Conservation (phyloP, 2,888 invertebrate species). For the Orchesella flavescens region DNA sequence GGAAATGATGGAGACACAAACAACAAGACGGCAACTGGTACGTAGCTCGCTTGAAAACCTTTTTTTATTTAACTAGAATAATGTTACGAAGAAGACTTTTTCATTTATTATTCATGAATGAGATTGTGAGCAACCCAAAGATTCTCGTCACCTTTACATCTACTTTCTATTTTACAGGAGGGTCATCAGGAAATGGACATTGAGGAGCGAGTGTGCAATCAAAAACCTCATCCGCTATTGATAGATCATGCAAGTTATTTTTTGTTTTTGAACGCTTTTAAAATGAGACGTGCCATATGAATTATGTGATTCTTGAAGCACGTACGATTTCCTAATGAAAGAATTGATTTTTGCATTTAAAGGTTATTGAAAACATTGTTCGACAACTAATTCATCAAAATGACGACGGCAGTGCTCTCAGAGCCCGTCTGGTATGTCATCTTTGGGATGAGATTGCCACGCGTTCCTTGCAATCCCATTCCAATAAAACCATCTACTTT, state of each 20-base stretch:
- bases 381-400: neutral
- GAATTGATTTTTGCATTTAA: neutral
- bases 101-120: too few species aligned
- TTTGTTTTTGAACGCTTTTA: conserved; percentile 6
- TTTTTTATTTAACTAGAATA: too few species aligned
- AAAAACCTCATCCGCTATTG: conserved; percentile 53
- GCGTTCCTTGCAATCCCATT: conserved; percentile 15
- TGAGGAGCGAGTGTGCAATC: neutral
- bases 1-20: too few species aligned
- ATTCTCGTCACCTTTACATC: too few species aligned
- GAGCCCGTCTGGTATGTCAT: conserved; percentile 44
- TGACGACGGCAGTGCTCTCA: conserved; percentile 27
- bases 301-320: too few species aligned
- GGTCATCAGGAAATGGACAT: conserved; percentile 17
- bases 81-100: too few species aligned
- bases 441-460: conserved; percentile 53
- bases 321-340: too few species aligned
- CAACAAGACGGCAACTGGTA: too few species aligned
- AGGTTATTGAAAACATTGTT: conserved; percentile 58
- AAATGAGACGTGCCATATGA: neutral
- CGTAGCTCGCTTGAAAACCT: too few species aligned
- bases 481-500: conserved; percentile 47
- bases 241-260: conserved; percentile 60
- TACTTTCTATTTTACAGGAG: too few species aligned
- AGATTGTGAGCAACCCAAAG: too few species aligned